phyloP scores from a whole-genome alignment of 2,888 invertebrate species.

The Drosophila fulvimacula region DNA sequence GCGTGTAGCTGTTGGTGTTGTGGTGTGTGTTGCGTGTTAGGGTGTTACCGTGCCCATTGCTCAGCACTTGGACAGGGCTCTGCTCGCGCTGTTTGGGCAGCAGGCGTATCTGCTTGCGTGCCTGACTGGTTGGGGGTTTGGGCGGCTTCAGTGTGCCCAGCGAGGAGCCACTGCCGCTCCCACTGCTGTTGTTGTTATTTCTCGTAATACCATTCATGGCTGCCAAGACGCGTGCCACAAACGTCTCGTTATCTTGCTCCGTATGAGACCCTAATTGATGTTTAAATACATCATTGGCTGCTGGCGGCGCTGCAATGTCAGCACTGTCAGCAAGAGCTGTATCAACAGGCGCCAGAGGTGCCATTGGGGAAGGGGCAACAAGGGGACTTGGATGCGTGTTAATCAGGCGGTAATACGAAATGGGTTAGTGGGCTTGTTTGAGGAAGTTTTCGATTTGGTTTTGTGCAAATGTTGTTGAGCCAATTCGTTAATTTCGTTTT shows the following conservation, averaged over 20 bases:
- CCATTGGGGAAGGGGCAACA: constrained; percentile 41
- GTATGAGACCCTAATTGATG: constrained; percentile 36
- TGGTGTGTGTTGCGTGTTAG: constrained; percentile 35
- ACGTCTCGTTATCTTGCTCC: constrained; percentile 60
- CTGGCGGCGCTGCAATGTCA: constrained; percentile 54
- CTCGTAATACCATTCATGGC: constrained; percentile 73
- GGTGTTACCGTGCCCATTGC: constrained; percentile 50
- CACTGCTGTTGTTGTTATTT: constrained; percentile 44
- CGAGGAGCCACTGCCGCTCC: constrained; percentile 68
- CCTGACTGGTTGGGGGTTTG: constrained; percentile 79
- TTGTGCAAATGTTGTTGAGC: constrained; percentile 37
- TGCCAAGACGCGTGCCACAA: constrained; percentile 76
- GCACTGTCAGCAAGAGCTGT: constrained; percentile 40
- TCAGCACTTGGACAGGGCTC: constrained; percentile 63
- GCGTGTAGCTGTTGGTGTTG: constrained; percentile 23
- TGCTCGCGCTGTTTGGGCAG: constrained; percentile 73
- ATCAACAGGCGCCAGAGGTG: constrained; percentile 68
- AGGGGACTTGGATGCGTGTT: constrained; percentile 31
- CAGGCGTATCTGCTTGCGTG: constrained; percentile 77
- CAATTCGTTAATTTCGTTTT: constrained; percentile 47
- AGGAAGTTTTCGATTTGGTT: constrained; percentile 24
- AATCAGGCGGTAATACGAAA: constrained; percentile 19
- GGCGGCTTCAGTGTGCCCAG: constrained; percentile 76
- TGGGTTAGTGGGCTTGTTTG: constrained; percentile 31
- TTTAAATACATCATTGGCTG: constrained; percentile 25